Conservation (phyloP, 1,140 invertebrate species). For the Drosophila burlai region DNA sequence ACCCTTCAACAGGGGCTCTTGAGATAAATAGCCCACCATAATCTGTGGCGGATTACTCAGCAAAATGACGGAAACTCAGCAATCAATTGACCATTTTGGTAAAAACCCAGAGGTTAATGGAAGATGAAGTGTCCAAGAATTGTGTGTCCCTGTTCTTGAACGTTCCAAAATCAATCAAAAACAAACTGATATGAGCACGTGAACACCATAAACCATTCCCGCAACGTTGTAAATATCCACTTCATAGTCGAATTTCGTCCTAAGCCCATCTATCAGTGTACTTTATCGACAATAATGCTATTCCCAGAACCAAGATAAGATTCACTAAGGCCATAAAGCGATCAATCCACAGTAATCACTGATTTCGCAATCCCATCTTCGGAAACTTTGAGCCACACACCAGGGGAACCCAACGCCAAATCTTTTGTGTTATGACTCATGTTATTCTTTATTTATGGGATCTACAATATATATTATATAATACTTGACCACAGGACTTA, state of each 20-base stretch:
- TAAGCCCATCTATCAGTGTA: constrained; percentile 23
- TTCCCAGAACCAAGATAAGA: constrained; percentile 40
- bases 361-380: constrained; percentile 12
- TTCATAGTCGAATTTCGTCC: constrained; percentile 21
- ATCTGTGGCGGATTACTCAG: constrained; percentile 9
- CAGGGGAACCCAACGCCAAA: background rate
- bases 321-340: constrained; percentile 34
- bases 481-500: constrained; percentile 19
- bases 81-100: constrained; percentile 8
- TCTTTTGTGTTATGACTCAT: constrained; percentile 16
- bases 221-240: constrained; percentile 34
- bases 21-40: constrained; percentile 9
- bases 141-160: constrained; percentile 4
- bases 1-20: constrained; percentile 1
- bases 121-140: background rate
- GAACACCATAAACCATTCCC: constrained; percentile 23
- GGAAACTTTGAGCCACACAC: constrained; percentile 6
- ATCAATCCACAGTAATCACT: constrained; percentile 16
- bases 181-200: constrained; percentile 9
- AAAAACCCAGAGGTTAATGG: background rate
- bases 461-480: constrained; percentile 8
- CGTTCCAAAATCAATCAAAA: background rate
- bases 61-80: background rate
- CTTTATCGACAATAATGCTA: constrained; percentile 15
- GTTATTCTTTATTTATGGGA: constrained; percentile 4